These are phyloP conservation scores for Caenorhabditis sulstoni DNA, from an alignment of 2,888 invertebrate species.

Conservation along the genomic window DNA sequence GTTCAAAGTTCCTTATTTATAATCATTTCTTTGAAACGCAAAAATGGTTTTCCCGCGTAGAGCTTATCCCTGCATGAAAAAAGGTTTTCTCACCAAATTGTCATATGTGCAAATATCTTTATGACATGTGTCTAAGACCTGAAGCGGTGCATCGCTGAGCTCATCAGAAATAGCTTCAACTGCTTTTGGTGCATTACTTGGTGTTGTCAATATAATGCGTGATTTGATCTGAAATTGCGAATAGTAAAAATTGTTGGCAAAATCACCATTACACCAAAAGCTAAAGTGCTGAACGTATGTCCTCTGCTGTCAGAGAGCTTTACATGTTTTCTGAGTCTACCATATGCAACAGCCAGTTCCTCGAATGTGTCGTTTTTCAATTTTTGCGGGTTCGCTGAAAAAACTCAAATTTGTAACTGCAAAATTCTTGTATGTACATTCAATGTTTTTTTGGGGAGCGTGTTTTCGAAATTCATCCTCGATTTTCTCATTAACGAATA, in stretches of 20 bases:
- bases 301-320: conserved; percentile 49
- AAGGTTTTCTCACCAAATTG: conserved; percentile 50
- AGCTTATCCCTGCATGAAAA: too few relatives aligned
- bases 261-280: conserved; percentile 35
- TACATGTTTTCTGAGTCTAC: conserved; percentile 48
- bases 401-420: too few relatives aligned
- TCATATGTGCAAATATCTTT: conserved; percentile 54
- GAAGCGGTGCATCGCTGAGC: conserved; percentile 56
- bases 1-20: too few relatives aligned
- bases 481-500: conserved; percentile 55
- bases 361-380: conserved; percentile 57
- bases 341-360: conserved; percentile 50
- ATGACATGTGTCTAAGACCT: conserved; percentile 60
- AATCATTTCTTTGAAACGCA: too few relatives aligned
- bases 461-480: conserved; percentile 61
- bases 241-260: background rate
- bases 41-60: too few relatives aligned
- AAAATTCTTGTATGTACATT: background rate
- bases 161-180: conserved; percentile 64
- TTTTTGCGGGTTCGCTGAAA: conserved; percentile 20
- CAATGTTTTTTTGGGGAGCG: conserved; percentile 1
- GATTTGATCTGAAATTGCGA: conserved; percentile 57
- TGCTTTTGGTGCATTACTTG: conserved; percentile 38
- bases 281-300: conserved; percentile 57
- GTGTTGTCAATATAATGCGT: conserved; percentile 55